Percentiles rank a stretch among this genome's conserved stretches.
Evolutionary conservation across 2,888 invertebrate genomes (phyloP).

Genomic region (Oligia strigilis): DNA sequence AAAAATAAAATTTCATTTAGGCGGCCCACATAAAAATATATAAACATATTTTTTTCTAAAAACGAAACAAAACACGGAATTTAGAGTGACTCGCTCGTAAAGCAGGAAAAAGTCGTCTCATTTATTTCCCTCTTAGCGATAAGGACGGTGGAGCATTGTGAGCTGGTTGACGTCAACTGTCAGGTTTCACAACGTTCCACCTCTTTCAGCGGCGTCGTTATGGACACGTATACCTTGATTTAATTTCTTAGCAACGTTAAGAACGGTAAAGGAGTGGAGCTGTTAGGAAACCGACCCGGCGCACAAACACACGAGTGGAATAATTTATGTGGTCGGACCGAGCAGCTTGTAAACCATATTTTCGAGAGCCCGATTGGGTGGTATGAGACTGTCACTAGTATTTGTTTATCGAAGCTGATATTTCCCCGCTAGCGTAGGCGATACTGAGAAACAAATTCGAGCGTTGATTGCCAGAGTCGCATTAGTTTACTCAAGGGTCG

Average conservation of each 20-base stretch:
- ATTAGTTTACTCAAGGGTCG: constrained; percentile 45
- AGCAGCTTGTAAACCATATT: constrained; percentile 58
- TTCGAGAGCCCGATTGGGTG: constrained; percentile 34
- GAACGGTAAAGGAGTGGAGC: constrained; percentile 48
- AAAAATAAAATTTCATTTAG: constrained; percentile 65
- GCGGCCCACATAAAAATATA: constrained; percentile 62
- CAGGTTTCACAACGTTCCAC: constrained; percentile 79
- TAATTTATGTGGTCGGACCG: constrained; percentile 64
- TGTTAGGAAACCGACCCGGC: constrained; percentile 59
- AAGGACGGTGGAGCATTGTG: constrained; percentile 81
- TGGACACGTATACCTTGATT: constrained; percentile 75
- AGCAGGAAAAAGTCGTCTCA: constrained; percentile 83
- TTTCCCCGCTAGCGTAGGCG: constrained; percentile 39
- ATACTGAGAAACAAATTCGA: constrained; percentile 53
- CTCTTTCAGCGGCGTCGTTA: constrained; percentile 60
- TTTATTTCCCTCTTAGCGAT: constrained; percentile 86
- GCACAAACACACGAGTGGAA: constrained; percentile 66
- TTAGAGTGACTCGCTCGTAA: constrained; percentile 77
- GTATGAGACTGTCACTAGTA: constrained; percentile 49
- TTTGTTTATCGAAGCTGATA: constrained; percentile 54
- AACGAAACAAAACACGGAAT: constrained; percentile 77
- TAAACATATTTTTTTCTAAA: constrained; percentile 68
- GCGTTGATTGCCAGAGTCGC: constrained; percentile 53
- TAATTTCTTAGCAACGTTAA: constrained; percentile 69
- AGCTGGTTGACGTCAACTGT: constrained; percentile 81